These are phyloP conservation scores for Atrichornis clamosus DNA, from an alignment of 2,113 vertebrate genomes.

Conservation along the genomic window DNA sequence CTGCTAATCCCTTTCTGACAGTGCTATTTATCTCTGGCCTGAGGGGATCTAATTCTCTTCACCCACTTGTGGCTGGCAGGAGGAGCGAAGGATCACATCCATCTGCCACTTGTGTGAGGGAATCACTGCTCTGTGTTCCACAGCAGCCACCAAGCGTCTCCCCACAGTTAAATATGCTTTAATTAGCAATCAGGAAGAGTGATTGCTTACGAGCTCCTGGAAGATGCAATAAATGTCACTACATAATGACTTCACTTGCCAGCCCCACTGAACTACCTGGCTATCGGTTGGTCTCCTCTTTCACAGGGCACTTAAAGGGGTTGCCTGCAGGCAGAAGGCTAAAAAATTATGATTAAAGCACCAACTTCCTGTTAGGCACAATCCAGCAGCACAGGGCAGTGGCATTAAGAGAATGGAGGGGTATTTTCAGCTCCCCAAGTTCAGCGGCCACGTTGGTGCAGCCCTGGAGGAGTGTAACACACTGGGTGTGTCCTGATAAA, in stretches of 20 bases:
- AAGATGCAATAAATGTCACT: neutral
- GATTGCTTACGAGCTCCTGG: neutral
- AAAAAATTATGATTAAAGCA: neutral
- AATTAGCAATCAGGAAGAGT: neutral
- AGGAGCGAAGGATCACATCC: neutral
- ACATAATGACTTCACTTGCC: neutral
- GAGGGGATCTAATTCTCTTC: neutral
- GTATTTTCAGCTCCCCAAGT: neutral
- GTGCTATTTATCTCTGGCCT: neutral
- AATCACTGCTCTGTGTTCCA: neutral
- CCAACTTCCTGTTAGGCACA: neutral
- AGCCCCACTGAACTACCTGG: neutral
- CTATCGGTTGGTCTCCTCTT: neutral
- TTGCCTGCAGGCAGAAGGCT: neutral
- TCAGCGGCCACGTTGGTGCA: fast-evolving
- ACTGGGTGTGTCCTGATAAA: fast-evolving
- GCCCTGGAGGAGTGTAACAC: neutral
- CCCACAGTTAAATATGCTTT: neutral
- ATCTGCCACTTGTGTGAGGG: neutral
- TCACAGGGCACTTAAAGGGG: neutral
- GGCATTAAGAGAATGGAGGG: neutral
- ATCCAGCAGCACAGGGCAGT: neutral
- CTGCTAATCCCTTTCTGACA: neutral
- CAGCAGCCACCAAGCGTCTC: neutral
- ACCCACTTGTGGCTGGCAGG: neutral